Conservation (phyloP, 2,888 invertebrate genomes). For the Zaprionus obscuricornis region DNA sequence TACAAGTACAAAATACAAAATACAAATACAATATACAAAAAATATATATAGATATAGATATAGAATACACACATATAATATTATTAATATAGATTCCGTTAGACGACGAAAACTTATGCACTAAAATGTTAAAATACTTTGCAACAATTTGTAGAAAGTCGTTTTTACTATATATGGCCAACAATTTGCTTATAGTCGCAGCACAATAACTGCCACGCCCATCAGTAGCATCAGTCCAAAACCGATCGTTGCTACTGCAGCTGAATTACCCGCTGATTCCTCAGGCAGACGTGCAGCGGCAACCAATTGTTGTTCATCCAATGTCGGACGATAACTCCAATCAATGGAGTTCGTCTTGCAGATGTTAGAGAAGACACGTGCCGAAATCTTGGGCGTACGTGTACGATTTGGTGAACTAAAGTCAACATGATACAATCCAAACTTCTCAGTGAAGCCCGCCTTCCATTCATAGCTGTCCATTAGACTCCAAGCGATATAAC, state of each 20-base stretch:
- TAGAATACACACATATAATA: too few relatives aligned
- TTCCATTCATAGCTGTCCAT: slow-evolving; percentile 93
- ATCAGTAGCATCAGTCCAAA: slow-evolving; percentile 38
- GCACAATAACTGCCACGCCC: too few relatives aligned
- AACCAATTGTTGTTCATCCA: slow-evolving; percentile 71
- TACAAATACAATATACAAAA: too few relatives aligned
- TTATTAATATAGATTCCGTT: slow-evolving; percentile 30
- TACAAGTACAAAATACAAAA: too few relatives aligned
- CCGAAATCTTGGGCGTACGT: slow-evolving; percentile 88
- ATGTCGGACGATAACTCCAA: slow-evolving; percentile 78
- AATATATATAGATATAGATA: slow-evolving; percentile 33
- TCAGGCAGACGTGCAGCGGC: slow-evolving; percentile 71
- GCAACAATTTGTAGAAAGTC: slow-evolving; percentile 48
- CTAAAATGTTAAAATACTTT: slow-evolving; percentile 46
- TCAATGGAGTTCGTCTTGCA: slow-evolving; percentile 83
- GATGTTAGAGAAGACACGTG: slow-evolving; percentile 85
- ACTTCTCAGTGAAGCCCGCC: slow-evolving; percentile 89
- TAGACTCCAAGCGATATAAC: slow-evolving; percentile 91
- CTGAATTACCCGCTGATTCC: slow-evolving; percentile 9
- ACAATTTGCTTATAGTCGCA: too few relatives aligned
- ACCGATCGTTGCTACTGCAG: slow-evolving; percentile 6
- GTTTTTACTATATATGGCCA: too few relatives aligned
- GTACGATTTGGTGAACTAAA: slow-evolving; percentile 87
- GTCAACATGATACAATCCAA: slow-evolving; percentile 89
- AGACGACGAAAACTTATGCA: slow-evolving; percentile 26